These are phyloP conservation scores for Agrotis ipsilon DNA, from an alignment of 2,888 invertebrate species.

Conservation along the genomic window DNA sequence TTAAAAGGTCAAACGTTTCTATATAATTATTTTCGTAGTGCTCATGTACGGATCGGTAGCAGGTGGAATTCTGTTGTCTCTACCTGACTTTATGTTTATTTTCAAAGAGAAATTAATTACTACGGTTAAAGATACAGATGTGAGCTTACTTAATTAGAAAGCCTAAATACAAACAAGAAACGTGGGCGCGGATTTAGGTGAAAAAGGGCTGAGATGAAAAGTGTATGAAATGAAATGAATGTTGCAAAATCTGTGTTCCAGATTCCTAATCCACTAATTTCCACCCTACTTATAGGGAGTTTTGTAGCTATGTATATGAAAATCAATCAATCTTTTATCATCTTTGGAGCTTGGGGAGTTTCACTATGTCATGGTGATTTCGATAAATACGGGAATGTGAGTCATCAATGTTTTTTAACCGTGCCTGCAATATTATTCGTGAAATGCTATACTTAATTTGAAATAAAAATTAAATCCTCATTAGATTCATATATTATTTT, in stretches of 20 bases:
- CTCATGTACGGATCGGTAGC: no score
- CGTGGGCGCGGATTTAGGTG: not conserved
- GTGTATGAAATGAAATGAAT: conserved; percentile 14
- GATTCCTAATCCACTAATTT: conserved; percentile 6
- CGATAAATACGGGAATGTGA: conserved; percentile 5
- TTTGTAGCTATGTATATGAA: not conserved
- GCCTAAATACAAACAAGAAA: conserved; percentile 8
- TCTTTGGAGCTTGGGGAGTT: conserved; percentile 8
- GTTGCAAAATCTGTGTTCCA: not conserved
- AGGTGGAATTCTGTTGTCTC: no score
- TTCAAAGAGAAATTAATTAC: not conserved
- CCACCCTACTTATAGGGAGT: not conserved
- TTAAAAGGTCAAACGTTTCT: not conserved
- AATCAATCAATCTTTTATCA: conserved; percentile 18
- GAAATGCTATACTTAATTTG: not conserved
- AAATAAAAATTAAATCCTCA: not conserved
- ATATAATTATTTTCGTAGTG: not conserved
- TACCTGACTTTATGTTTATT: no score
- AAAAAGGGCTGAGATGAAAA: conserved; percentile 5
- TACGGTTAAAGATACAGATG: conserved; percentile 1
- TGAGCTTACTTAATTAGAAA: conserved; percentile 11
- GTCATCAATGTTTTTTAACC: conserved; percentile 9
- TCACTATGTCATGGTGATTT: conserved; percentile 37
- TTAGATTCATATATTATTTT: no score
- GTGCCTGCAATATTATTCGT: not conserved